Conservation (phyloP, 2,888 invertebrate species). For the Troilus luridus region DNA sequence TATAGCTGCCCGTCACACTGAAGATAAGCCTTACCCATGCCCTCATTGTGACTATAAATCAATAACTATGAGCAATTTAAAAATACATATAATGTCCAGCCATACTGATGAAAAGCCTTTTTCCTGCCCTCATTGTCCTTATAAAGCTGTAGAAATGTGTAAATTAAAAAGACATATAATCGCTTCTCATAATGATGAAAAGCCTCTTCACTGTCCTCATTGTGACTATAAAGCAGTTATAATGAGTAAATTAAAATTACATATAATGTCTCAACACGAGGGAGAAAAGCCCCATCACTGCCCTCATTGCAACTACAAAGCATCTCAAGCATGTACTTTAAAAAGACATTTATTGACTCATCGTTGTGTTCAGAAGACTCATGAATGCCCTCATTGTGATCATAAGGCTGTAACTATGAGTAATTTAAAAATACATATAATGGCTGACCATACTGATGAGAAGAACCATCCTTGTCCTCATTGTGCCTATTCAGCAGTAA, state of each 20-base stretch:
- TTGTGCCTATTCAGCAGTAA: background rate
- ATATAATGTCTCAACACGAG: background rate
- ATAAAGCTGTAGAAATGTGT: conserved; percentile 13
- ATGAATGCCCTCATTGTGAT: background rate
- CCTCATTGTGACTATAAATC: conserved; percentile 19
- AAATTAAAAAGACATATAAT: conserved; percentile 34
- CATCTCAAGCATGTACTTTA: background rate
- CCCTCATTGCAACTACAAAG: background rate
- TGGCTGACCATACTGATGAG: background rate
- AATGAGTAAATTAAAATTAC: background rate
- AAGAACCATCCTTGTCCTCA: background rate
- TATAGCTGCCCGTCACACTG: background rate
- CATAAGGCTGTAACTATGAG: background rate
- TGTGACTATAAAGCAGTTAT: background rate
- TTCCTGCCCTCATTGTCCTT: conserved; percentile 17
- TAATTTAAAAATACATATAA: conserved; percentile 13
- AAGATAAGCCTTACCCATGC: background rate
- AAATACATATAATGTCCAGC: background rate
- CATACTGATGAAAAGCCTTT: conserved; percentile 10
- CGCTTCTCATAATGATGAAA: background rate
- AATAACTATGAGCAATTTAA: conserved; percentile 1
- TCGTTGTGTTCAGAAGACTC: background rate
- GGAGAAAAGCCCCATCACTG: background rate
- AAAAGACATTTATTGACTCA: background rate
- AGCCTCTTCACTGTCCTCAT: conserved; percentile 22